A percentile compares a stretch with the other conserved stretches of the same genome.
phyloP scores from a whole-genome alignment of 2,888 invertebrate genomes.

The Zeuzera pyrina region DNA sequence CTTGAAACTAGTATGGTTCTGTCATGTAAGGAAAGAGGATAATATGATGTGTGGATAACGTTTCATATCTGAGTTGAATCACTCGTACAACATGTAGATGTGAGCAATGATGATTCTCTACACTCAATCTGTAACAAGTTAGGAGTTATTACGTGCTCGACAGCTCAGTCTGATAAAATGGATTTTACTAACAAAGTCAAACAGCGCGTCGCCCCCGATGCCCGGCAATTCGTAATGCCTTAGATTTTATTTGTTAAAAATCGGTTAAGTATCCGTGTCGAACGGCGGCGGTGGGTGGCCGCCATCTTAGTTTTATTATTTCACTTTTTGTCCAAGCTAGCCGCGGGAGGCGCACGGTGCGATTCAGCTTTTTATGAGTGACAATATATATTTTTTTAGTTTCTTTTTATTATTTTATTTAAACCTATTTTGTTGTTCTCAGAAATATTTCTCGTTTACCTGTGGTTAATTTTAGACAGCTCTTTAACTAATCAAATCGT shows the following conservation, averaged over 20 bases:
- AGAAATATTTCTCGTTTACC: slow-evolving; percentile 58
- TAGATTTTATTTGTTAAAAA: slow-evolving; percentile 74
- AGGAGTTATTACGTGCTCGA: too few relatives aligned
- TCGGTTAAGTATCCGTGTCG: slow-evolving; percentile 74
- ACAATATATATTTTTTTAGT: slow-evolving; percentile 53
- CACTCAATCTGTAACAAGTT: too few relatives aligned
- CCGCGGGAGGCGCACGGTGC: slow-evolving; percentile 62
- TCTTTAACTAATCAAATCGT: slow-evolving; percentile 63
- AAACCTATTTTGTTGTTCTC: slow-evolving; percentile 46
- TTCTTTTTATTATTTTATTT: too few relatives aligned
- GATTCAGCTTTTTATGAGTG: slow-evolving; percentile 68
- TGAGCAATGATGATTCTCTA: too few relatives aligned
- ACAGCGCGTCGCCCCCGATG: too few relatives aligned
- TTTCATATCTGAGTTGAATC: too few relatives aligned
- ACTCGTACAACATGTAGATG: too few relatives aligned
- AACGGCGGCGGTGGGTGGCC: slow-evolving; percentile 68
- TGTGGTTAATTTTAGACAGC: slow-evolving; percentile 53
- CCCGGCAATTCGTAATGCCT: slow-evolving; percentile 67
- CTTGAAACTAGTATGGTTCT: too few relatives aligned
- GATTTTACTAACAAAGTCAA: slow-evolving; percentile 31
- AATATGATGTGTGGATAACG: too few relatives aligned
- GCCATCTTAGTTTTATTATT: slow-evolving; percentile 62
- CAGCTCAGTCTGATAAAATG: neutral
- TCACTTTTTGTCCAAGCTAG: slow-evolving; percentile 63
- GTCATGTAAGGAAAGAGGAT: too few relatives aligned